Percentiles rank a stretch among this genome's conserved stretches.
Conservation (phyloP, 2,797 vertebrate species). For the Melopsittacus undulatus region DNA sequence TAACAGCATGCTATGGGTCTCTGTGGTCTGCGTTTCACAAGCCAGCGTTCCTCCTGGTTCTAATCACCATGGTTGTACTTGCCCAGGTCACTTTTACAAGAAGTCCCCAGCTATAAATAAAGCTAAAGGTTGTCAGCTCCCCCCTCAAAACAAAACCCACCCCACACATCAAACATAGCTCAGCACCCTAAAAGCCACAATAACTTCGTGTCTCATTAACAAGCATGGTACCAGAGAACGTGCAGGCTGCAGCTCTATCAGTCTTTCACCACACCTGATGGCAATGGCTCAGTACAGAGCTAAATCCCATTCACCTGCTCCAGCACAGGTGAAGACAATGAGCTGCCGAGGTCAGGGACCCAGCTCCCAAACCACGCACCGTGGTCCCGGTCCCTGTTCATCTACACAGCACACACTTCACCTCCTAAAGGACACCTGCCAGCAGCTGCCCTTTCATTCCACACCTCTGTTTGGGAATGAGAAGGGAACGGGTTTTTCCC, state of each 20-base stretch:
- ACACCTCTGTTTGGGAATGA: not conserved
- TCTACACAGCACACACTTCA: not conserved
- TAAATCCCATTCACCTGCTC: not conserved
- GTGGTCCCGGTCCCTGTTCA: not conserved
- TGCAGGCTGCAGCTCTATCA: not conserved
- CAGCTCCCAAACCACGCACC: fast-evolving
- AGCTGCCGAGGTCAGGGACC: not conserved
- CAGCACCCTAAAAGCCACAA: not conserved
- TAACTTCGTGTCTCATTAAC: not conserved
- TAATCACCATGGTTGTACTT: fast-evolving
- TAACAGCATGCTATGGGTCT: not conserved
- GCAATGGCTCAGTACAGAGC: not conserved
- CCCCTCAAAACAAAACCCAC: fast-evolving
- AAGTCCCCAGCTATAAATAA: not conserved
- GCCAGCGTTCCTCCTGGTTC: not conserved
- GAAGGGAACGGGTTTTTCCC: not conserved
- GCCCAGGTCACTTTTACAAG: not conserved
- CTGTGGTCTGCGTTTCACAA: not conserved
- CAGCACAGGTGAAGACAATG: not conserved
- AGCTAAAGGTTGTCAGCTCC: not conserved
- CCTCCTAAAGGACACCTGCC: not conserved
- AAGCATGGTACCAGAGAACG: not conserved
- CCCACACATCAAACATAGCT: not conserved
- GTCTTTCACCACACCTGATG: not conserved
- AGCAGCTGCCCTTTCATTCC: not conserved